Evolutionary conservation across 2,888 invertebrate genomes (phyloP).

Genomic region (Cotesia congregata): DNA sequence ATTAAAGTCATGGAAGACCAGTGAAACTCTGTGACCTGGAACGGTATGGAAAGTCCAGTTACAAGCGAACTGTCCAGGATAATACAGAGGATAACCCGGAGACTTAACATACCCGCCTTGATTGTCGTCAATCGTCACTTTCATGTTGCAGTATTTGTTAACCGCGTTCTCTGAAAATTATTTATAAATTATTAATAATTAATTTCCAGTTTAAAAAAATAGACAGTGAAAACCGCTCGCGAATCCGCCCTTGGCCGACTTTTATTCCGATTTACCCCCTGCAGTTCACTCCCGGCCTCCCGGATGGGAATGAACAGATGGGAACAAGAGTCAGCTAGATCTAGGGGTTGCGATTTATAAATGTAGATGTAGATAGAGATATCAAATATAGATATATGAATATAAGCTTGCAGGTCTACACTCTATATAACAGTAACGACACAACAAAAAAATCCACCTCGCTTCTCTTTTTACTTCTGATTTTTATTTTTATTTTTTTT

Average conservation of each 20-base stretch:
- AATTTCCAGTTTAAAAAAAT: not conserved
- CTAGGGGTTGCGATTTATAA: constrained; percentile 1
- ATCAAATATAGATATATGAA: not conserved
- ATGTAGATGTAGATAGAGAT: not conserved
- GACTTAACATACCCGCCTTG: constrained; percentile 67
- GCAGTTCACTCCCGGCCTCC: not conserved
- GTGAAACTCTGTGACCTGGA: constrained; percentile 76
- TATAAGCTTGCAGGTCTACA: not conserved
- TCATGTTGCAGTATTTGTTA: constrained; percentile 71
- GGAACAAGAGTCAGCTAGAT: not conserved
- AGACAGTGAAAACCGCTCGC: constrained; percentile 8
- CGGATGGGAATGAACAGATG: constrained; percentile 1
- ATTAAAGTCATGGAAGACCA: constrained; percentile 80
- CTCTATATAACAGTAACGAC: not conserved
- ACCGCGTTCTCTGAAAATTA: constrained; percentile 69
- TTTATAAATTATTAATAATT: constrained; percentile 1
- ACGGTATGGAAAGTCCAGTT: constrained; percentile 78
- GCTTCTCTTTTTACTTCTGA: not conserved
- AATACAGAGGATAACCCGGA: constrained; percentile 83
- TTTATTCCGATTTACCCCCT: constrained; percentile 2
- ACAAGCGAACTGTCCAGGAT: constrained; percentile 78
- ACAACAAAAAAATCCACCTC: constrained; percentile 10
- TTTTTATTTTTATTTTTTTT: not conserved
- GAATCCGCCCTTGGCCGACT: constrained; percentile 26
- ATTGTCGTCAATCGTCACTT: constrained; percentile 66